Evolutionary conservation across 2,797 vertebrate species (phyloP).

Genomic region (Lophius americanus): DNA sequence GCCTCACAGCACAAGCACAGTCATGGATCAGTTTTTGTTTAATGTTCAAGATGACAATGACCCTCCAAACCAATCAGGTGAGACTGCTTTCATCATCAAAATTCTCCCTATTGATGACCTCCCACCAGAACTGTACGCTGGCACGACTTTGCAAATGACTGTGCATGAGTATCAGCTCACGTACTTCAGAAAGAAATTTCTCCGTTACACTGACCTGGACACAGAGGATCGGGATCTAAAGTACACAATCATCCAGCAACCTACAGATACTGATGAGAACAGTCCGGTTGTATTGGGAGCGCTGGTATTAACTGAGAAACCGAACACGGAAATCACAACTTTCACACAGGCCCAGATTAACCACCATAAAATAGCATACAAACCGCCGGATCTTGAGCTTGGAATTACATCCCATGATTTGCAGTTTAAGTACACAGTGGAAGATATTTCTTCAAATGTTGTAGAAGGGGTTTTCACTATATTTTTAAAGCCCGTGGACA

Average conservation of each 20-base stretch:
- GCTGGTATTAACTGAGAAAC: constrained; percentile 90
- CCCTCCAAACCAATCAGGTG: constrained; percentile 90
- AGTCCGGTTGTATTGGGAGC: constrained; percentile 83
- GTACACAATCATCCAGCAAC: constrained; percentile 88
- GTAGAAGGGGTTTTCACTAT: constrained; percentile 87
- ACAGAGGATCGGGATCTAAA: constrained; percentile 92
- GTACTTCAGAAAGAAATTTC: constrained; percentile 87
- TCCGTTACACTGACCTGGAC: constrained; percentile 93
- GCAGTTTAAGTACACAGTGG: constrained; percentile 90
- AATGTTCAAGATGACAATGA: constrained; percentile 94
- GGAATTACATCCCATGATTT: constrained; percentile 92
- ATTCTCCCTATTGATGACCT: constrained; percentile 91
- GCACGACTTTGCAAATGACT: constrained; percentile 89
- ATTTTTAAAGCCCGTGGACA: constrained; percentile 93
- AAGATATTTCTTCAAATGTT: constrained; percentile 88
- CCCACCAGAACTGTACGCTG: constrained; percentile 87
- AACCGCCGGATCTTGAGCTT: constrained; percentile 90
- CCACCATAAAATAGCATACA: constrained; percentile 95
- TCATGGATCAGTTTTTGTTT: constrained; percentile 91
- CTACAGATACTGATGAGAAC: constrained; percentile 91
- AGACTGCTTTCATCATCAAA: constrained; percentile 87
- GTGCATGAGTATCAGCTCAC: constrained; percentile 95
- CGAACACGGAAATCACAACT: constrained; percentile 83
- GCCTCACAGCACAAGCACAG: constrained; percentile 86
- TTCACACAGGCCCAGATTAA: constrained; percentile 98